Percentiles rank a stretch among this genome's conserved stretches.
Conservation (phyloP, 2,888 invertebrate genomes). For the Heliconius aoede region DNA sequence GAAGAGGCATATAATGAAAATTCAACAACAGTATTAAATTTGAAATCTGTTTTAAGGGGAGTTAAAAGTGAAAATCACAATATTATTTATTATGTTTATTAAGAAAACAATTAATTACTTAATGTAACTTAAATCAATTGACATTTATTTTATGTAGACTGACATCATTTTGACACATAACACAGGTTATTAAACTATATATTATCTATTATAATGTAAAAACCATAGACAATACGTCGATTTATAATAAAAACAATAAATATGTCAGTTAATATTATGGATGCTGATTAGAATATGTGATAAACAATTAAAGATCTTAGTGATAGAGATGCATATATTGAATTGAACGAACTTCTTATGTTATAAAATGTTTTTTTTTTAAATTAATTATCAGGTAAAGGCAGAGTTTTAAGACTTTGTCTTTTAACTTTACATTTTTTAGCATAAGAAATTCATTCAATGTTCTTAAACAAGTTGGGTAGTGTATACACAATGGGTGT, state of each 20-base stretch:
- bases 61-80: neutral
- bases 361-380: neutral
- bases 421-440: neutral
- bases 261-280: neutral
- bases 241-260: constrained; percentile 1
- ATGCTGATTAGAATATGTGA: constrained; percentile 7
- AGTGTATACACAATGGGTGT: constrained; percentile 72
- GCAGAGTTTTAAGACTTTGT: neutral
- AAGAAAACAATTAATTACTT: neutral
- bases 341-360: constrained; percentile 10
- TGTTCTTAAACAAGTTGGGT: constrained; percentile 51
- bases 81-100: neutral
- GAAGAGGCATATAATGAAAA: neutral
- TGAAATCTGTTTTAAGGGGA: neutral
- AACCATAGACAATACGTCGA: constrained; percentile 19
- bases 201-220: constrained; percentile 8
- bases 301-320: constrained; percentile 7
- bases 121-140: neutral
- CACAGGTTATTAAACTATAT: constrained; percentile 16
- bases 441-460: constrained; percentile 7
- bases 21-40: neutral
- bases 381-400: neutral
- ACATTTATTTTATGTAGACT: constrained; percentile 8
- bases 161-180: constrained; percentile 12
- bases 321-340: constrained; percentile 7